Conservation (phyloP, 2,888 invertebrate species). For the Disparrhopalites patrizii region DNA sequence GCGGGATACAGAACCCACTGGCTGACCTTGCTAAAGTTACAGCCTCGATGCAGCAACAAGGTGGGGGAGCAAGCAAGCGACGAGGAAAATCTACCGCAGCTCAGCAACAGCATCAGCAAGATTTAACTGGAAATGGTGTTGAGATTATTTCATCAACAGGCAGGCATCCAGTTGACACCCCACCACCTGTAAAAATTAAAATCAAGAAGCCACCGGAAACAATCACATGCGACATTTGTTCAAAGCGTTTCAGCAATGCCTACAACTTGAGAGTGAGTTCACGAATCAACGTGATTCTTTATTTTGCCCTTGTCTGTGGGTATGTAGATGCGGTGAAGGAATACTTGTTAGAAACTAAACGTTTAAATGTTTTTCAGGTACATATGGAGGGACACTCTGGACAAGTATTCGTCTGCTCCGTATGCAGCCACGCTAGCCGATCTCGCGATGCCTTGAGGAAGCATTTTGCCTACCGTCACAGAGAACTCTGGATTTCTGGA, state of each 20-base stretch:
- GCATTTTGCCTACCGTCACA: slow-evolving; percentile 69
- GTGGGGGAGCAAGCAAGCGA: slow-evolving; percentile 34
- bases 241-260: slow-evolving; percentile 83
- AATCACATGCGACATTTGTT: slow-evolving; percentile 72
- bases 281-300: too few relatives aligned
- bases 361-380: slow-evolving; percentile 52
- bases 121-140: slow-evolving; percentile 43
- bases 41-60: slow-evolving; percentile 39
- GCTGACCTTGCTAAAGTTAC: slow-evolving; percentile 47
- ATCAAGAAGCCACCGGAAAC: slow-evolving; percentile 47
- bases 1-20: slow-evolving; percentile 43
- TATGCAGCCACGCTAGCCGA: slow-evolving; percentile 80
- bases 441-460: slow-evolving; percentile 82
- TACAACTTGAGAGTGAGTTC: slow-evolving; percentile 72
- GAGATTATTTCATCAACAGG: slow-evolving; percentile 46
- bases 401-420: slow-evolving; percentile 78
- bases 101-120: slow-evolving; percentile 27
- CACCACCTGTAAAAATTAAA: slow-evolving; percentile 45
- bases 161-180: slow-evolving; percentile 34
- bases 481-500: slow-evolving; percentile 46
- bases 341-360: too few relatives aligned
- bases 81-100: slow-evolving; percentile 28
- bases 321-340: too few relatives aligned
- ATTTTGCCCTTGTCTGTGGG: too few relatives aligned
- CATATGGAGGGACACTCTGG: slow-evolving; percentile 90